Base-by-base conservation (phyloP, 2,113 vertebrate genomes). In the Oryctolagus cuniculus region DNA sequence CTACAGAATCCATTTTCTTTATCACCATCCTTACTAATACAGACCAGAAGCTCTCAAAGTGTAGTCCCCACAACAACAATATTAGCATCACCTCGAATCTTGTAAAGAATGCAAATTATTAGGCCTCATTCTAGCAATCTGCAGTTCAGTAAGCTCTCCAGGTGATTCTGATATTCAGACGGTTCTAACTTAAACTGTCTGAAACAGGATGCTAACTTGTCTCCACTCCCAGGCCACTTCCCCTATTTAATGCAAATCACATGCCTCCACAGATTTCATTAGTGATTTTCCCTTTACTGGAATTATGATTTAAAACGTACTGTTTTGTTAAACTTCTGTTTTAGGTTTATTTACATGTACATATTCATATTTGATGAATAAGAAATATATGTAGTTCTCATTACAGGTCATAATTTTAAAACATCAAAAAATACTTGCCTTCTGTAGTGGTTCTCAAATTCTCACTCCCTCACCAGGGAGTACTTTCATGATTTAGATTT, bases 181-280 rank as follows among this genome's bases (percentile, higher is more conserved):
- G 82, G 70, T 38, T 89, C 36, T 77, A 87, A 82, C 25, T 73
- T 85, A 85, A 72, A 55, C n/a, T 74, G 24, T 29, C 34, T 82
- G 58, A 70, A 84, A 55, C 1, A 36, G 55, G 67, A n/a, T 92
- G 89, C 31, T 67, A 69, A 63, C 24, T 85, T 36, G 49, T 90
- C 63, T 83, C 58, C 13, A 73, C 12, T 87, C 13, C 27, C 24
- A n/a, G 31, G 36, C 70, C 87, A 73, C 53, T 72, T 75, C 67
- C 12, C n/a, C 80, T 92, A 92, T 66, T 94, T 85, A 94, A 93
- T 80, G 74, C 24, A 84, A 19, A 93, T 10, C 67, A n/a, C 49
- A 55, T 69, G 61, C 6, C 79, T 15, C n/a, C 69, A 92, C 44
- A 74, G 38, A 94, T 53, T 74, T 66, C 55, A 89, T 82, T 61